phyloP scores from a whole-genome alignment of 2,888 invertebrate species.

The Dastarcus helophoroides region DNA sequence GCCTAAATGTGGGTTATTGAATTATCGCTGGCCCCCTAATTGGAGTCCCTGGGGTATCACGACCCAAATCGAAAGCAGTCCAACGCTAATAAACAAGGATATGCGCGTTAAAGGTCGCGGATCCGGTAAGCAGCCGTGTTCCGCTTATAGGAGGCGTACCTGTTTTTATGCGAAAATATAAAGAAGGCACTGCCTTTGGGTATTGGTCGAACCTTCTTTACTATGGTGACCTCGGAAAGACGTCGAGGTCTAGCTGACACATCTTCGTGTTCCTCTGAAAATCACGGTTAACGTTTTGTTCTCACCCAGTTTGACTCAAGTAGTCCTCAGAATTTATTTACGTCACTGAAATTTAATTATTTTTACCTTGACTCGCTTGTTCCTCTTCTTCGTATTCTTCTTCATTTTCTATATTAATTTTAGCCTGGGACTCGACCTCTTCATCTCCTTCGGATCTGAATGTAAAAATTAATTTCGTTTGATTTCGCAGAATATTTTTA shows the following conservation, averaged over 20 bases:
- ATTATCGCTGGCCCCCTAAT: no score
- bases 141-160: constrained; percentile 52
- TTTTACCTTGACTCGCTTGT: constrained; percentile 40
- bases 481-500: no score
- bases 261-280: constrained; percentile 38
- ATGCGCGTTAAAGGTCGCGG: no score
- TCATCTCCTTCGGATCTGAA: constrained; percentile 58
- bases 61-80: no score
- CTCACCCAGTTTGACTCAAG: background rate
- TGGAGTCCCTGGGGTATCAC: no score
- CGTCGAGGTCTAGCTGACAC: constrained; percentile 64
- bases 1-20: no score
- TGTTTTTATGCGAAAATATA: constrained; percentile 86
- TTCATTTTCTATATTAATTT: constrained; percentile 56
- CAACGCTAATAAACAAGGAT: no score
- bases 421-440: constrained; percentile 60
- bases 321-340: background rate
- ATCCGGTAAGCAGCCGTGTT: constrained; percentile 37
- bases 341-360: background rate
- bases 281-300: constrained; percentile 22
- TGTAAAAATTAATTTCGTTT: no score
- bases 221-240: constrained; percentile 75
- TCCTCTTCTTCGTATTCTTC: no score
- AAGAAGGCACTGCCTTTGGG: constrained; percentile 87
- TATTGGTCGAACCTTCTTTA: constrained; percentile 79